phyloP scores from a whole-genome alignment of 2,797 vertebrate species.

The Sternotherus odoratus region DNA sequence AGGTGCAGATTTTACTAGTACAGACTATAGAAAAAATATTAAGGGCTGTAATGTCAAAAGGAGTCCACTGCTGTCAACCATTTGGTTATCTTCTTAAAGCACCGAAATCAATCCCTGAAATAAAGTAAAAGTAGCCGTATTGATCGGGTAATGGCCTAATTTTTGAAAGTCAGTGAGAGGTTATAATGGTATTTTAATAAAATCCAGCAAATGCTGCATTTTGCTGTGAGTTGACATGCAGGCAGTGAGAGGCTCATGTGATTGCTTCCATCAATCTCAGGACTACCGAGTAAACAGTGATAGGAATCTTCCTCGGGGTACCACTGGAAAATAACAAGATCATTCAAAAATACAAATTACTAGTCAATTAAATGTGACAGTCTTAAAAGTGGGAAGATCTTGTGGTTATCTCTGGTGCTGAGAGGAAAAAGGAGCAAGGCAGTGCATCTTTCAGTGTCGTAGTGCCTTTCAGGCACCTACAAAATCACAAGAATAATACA shows the following conservation, averaged over 20 bases:
- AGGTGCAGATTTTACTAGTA: conserved; percentile 18
- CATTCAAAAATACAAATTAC: conserved; percentile 27
- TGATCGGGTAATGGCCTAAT: conserved; percentile 52
- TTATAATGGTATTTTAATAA: conserved; percentile 57
- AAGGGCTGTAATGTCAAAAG: not conserved
- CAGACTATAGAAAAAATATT: conserved; percentile 5
- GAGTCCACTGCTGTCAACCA: conserved; percentile 3
- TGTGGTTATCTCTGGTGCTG: conserved; percentile 9
- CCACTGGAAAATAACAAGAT: not conserved
- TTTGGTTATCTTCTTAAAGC: conserved; percentile 52
- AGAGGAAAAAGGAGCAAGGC: not conserved
- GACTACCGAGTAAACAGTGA: not conserved
- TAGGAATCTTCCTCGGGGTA: conserved; percentile 18
- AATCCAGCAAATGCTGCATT: not conserved
- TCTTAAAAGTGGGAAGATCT: not conserved
- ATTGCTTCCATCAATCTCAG: conserved; percentile 10
- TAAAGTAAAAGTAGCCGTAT: conserved; percentile 46
- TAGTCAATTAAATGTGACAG: conserved; percentile 23
- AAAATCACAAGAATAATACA: no score
- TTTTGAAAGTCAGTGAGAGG: conserved; percentile 54
- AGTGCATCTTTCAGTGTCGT: not conserved
- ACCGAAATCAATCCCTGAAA: conserved; percentile 60
- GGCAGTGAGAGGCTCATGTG: not conserved
- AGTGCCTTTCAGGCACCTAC: no score
- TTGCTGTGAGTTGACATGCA: not conserved